These are phyloP conservation scores for Mimachlamys varia DNA, from an alignment of 2,888 invertebrate species.

Conservation along the genomic window DNA sequence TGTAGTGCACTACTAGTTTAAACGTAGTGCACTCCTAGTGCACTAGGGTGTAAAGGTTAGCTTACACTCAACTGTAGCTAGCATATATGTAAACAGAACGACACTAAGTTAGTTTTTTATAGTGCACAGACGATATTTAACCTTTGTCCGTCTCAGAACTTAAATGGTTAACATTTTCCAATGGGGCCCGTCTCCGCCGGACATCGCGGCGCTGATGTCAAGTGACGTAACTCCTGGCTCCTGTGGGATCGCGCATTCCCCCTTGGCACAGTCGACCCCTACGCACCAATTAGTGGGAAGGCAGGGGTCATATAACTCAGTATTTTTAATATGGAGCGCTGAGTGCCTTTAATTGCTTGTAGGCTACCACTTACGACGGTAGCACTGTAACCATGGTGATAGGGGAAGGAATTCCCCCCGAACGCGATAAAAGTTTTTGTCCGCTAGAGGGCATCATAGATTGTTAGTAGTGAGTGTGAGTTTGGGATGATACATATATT, in stretches of 20 bases:
- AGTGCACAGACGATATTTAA: background rate
- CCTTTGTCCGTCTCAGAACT: background rate
- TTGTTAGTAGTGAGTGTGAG: constrained; percentile 7
- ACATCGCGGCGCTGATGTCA: constrained; percentile 7
- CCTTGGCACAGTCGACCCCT: background rate
- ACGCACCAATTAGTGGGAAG: background rate
- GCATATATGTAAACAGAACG: too few species aligned
- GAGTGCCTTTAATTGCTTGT: constrained; percentile 27
- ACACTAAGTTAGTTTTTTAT: too few species aligned
- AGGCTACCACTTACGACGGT: background rate
- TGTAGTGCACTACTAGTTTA: too few species aligned
- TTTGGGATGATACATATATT: constrained; percentile 6
- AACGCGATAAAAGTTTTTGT: constrained; percentile 14
- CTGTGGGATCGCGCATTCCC: background rate
- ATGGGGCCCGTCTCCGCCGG: background rate
- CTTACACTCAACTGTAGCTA: too few species aligned
- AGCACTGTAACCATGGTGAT: constrained; percentile 16
- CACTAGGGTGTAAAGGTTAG: too few species aligned
- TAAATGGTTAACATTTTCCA: background rate
- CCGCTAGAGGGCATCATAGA: background rate
- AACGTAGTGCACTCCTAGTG: too few species aligned
- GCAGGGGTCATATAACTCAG: constrained; percentile 6
- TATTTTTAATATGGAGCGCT: background rate
- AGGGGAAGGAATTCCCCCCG: constrained; percentile 16
- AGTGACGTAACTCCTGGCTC: constrained; percentile 1